Percentiles rank a stretch among this genome's conserved stretches.
Conservation (phyloP, 2,113 vertebrate species). For the Sceloporus tristichus region DNA sequence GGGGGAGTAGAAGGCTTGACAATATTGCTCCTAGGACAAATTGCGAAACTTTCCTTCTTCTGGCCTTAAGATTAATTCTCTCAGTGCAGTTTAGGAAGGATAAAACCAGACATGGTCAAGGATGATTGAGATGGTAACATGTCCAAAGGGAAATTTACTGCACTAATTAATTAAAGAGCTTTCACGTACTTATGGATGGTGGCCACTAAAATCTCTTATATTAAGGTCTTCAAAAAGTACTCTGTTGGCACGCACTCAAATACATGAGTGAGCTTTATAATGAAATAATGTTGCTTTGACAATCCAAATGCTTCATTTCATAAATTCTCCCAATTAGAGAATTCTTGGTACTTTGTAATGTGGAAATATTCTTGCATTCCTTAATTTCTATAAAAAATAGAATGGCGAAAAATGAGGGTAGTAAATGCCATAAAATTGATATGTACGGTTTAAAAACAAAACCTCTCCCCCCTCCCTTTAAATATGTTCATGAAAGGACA, state of each 20-base stretch:
- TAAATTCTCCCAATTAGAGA: slow-evolving; percentile 27
- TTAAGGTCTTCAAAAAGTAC: slow-evolving; percentile 3
- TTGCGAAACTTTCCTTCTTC: slow-evolving; percentile 34
- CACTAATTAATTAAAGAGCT: slow-evolving; percentile 18
- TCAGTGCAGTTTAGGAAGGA: slow-evolving; percentile 36
- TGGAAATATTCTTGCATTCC: neutral
- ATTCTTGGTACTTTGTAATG: neutral
- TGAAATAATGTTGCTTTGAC: neutral
- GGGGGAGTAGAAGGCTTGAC: slow-evolving; percentile 5
- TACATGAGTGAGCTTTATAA: slow-evolving; percentile 4
- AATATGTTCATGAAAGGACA: neutral
- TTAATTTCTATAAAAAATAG: slow-evolving; percentile 20
- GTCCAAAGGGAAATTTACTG: neutral
- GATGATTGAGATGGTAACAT: slow-evolving; percentile 14
- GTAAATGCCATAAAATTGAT: neutral
- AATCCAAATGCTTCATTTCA: neutral
- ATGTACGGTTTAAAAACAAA: neutral
- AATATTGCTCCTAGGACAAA: neutral
- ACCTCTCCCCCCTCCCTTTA: neutral
- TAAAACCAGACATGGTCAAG: slow-evolving; percentile 29
- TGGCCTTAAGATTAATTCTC: slow-evolving; percentile 28
- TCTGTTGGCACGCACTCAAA: neutral
- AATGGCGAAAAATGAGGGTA: neutral
- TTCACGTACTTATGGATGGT: neutral
- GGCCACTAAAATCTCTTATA: slow-evolving; percentile 3